A percentile compares a stretch with the other conserved stretches of the same genome.
Conservation (phyloP, 2,797 vertebrate species). For the Anniella stebbinsi region DNA sequence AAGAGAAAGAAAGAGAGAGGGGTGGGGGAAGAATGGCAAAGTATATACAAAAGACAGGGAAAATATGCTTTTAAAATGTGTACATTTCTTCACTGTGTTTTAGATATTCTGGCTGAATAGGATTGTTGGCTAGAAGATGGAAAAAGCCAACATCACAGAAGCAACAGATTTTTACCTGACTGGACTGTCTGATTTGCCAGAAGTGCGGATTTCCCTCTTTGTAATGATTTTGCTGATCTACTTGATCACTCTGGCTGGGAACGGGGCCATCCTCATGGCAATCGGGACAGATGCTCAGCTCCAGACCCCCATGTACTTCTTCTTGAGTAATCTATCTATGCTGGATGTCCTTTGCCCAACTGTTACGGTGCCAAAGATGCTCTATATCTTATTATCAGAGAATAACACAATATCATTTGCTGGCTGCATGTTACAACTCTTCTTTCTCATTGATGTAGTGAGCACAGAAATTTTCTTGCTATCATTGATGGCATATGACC, state of each 20-base stretch:
- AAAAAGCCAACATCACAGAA: slow-evolving; percentile 48
- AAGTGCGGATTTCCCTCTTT: slow-evolving; percentile 58
- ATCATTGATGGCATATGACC: slow-evolving; percentile 68
- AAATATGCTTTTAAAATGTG: neutral
- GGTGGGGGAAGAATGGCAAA: too few species aligned
- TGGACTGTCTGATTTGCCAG: slow-evolving; percentile 65
- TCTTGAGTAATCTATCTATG: slow-evolving; percentile 70
- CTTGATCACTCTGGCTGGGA: slow-evolving; percentile 60
- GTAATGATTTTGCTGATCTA: slow-evolving; percentile 60
- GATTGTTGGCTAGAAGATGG: slow-evolving; percentile 55
- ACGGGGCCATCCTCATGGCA: slow-evolving; percentile 49
- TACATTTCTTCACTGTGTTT: slow-evolving; percentile 18
- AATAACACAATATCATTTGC: slow-evolving; percentile 65
- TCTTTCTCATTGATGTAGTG: slow-evolving; percentile 62
- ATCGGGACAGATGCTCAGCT: slow-evolving; percentile 46
- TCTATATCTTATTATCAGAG: slow-evolving; percentile 61
- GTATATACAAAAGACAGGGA: slow-evolving; percentile 53
- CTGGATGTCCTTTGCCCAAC: slow-evolving; percentile 72
- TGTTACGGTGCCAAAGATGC: slow-evolving; percentile 68
- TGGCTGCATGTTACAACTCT: slow-evolving; percentile 62
- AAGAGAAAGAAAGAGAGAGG: slow-evolving; percentile 47
- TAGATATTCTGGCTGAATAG: slow-evolving; percentile 4
- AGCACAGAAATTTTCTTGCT: slow-evolving; percentile 73
- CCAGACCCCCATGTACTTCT: slow-evolving; percentile 72
- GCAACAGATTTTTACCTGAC: slow-evolving; percentile 61